These are phyloP conservation scores for Cryptocephalus primarius DNA, from an alignment of 2,888 invertebrate species.

Conservation along the genomic window DNA sequence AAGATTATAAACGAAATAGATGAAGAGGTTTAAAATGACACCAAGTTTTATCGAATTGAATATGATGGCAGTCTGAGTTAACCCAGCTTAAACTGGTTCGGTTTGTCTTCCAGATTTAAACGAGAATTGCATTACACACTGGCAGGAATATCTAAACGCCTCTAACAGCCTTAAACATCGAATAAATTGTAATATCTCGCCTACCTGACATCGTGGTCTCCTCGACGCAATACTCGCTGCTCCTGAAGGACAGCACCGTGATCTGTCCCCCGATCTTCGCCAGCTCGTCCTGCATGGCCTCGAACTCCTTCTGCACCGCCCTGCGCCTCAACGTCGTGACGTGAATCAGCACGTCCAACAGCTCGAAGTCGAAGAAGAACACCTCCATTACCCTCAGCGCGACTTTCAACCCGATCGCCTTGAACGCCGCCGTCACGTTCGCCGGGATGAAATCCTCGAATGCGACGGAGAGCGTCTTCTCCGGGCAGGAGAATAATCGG, in stretches of 20 bases:
- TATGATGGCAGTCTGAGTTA: too few species aligned
- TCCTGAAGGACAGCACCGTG: conserved; percentile 17
- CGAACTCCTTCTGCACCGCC: conserved; percentile 9
- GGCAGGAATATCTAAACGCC: too few species aligned
- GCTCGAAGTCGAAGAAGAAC: conserved; percentile 31
- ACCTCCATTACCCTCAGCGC: conserved; percentile 41
- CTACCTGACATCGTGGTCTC: conserved; percentile 8
- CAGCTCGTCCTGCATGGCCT: conserved; percentile 5
- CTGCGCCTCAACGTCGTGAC: conserved; percentile 22
- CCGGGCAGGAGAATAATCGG: conserved; percentile 6
- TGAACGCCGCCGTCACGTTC: conserved; percentile 1
- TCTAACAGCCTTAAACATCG: too few species aligned
- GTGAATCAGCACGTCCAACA: conserved; percentile 37
- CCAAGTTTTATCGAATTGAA: too few species aligned
- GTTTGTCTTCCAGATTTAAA: too few species aligned
- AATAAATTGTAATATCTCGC: too few species aligned
- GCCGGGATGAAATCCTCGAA: conserved; percentile 1
- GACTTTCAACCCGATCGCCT: not conserved
- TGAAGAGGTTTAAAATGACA: too few species aligned
- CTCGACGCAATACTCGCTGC: conserved; percentile 27
- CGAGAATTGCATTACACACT: too few species aligned
- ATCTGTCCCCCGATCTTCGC: conserved; percentile 6
- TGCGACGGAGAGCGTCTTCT: not conserved
- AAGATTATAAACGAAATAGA: too few species aligned
- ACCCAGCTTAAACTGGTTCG: too few species aligned